These are phyloP conservation scores for Diacarnus erythraeanus DNA, from an alignment of 37 sponge, comb jelly and placozoan species.

Conservation along the genomic window DNA sequence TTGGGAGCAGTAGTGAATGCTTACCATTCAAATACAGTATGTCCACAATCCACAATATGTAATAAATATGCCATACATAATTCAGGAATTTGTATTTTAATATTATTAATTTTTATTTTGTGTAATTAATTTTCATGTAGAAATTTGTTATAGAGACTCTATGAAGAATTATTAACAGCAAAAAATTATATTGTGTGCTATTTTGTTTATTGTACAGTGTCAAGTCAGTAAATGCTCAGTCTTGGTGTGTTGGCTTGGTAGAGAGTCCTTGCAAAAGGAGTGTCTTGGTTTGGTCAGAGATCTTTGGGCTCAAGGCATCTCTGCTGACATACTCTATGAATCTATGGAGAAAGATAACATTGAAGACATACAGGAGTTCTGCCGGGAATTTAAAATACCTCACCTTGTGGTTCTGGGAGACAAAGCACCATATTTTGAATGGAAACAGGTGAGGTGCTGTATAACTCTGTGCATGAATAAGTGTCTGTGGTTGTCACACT, in stretches of 20 bases:
- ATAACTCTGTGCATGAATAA: no score
- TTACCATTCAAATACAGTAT: constrained; percentile 9
- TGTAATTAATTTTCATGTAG: no score
- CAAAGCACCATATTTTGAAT: constrained; percentile 34
- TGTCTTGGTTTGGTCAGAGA: constrained; percentile 48
- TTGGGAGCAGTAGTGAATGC: constrained; percentile 1
- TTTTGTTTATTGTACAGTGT: background rate
- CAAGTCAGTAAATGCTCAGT: constrained; percentile 48
- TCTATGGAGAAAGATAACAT: constrained; percentile 55
- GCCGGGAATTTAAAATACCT: constrained; percentile 44
- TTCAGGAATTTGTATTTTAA: background rate
- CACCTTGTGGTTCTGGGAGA: constrained; percentile 59
- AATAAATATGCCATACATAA: background rate
- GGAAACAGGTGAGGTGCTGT: constrained; percentile 61
- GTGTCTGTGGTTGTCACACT: no score
- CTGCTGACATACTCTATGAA: constrained; percentile 63
- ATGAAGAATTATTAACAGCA: no score
- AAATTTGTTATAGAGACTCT: no score
- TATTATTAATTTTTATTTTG: background rate
- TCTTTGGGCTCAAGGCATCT: constrained; percentile 68
- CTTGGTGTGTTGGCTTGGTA: constrained; percentile 72
- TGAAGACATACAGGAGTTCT: constrained; percentile 70
- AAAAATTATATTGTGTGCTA: no score
- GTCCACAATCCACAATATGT: no score
- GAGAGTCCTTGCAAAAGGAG: constrained; percentile 52